Evolutionary conservation across 2,888 invertebrate species (phyloP).

Genomic region (Drosophila aldrichi): DNA sequence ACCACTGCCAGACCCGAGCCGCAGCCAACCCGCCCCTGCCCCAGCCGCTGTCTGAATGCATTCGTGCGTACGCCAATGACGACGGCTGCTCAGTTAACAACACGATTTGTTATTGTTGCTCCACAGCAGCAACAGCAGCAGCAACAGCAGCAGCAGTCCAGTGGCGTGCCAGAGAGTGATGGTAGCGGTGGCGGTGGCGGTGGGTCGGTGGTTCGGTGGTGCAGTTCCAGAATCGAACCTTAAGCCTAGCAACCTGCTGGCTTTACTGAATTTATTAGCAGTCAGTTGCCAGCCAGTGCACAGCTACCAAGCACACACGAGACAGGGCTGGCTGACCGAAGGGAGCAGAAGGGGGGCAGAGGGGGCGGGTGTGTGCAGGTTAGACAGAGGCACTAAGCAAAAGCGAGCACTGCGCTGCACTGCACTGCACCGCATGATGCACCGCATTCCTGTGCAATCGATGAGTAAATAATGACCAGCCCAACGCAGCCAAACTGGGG

Average conservation of each 20-base stretch:
- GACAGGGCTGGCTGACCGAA: background rate
- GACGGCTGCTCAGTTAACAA: slow-evolving; percentile 75
- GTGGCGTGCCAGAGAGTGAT: background rate
- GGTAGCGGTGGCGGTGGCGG: background rate
- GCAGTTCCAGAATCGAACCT: slow-evolving; percentile 53
- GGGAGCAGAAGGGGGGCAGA: background rate
- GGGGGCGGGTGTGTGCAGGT: background rate
- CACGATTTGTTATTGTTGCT: slow-evolving; percentile 78
- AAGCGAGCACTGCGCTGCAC: slow-evolving; percentile 37
- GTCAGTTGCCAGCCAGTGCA: slow-evolving; percentile 48
- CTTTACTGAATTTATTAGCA: slow-evolving; percentile 77
- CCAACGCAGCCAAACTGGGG: slow-evolving; percentile 74
- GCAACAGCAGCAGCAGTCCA: background rate
- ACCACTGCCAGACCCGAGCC: slow-evolving; percentile 51
- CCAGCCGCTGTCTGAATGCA: slow-evolving; percentile 39
- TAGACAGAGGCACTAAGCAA: slow-evolving; percentile 25
- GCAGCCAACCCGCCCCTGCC: slow-evolving; percentile 2
- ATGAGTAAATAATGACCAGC: slow-evolving; percentile 81
- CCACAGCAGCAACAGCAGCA: slow-evolving; percentile 6
- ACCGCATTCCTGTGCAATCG: slow-evolving; percentile 74
- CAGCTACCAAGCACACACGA: slow-evolving; percentile 42
- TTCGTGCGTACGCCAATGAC: slow-evolving; percentile 76
- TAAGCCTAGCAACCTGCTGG: slow-evolving; percentile 77
- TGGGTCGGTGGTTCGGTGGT: background rate
- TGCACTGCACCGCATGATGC: slow-evolving; percentile 56